Base-by-base conservation (phyloP, 2,113 vertebrate genomes). In the Antennarius striatus region DNA sequence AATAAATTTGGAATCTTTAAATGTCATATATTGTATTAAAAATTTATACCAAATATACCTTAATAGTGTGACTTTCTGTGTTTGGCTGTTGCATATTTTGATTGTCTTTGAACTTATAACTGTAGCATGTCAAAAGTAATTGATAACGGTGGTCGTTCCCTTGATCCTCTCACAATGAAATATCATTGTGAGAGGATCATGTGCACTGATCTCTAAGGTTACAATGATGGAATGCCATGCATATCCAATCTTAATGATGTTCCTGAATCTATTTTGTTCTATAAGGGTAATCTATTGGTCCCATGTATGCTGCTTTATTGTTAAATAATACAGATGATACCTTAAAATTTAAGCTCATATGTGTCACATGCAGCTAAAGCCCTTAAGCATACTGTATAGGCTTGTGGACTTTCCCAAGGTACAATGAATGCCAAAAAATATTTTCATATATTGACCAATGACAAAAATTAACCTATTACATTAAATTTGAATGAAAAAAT, bases 221-320 rank as follows among this genome's bases (percentile, higher is more conserved):
- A 64, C 43, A 65, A 65, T 53, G 59, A 73, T 77, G 53, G 78
- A 80, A 80, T 74, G 55, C 10, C 67, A 75, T 74, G 73, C 73
- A 79, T 36, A 60, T 28, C 43, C 56, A 63, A 59, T 28, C 16
- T 42, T 56, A 10, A 54, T 60, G 15, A 46, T 63, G 45, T 62
- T 53, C 71, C 48, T 55, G 68, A 57, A 58, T 53, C 71, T 59
- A 51, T 70, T 78, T 68, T 45, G 10, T 47, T 46, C n/a, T 28
- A 54, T 29, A 52, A 22, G 40, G 14, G 3, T 56, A 51, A 67
- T 10, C 5, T 28, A 69, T 32, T 54, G 54, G 60, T 49, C 50
- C 50, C 56, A 10, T 52, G 15, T 67, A 9, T 36, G 65, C 46
- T 58, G 58, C 50, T 77, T 17, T 46, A 69, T 6, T 63, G 32